Evolutionary conservation across 1,140 invertebrate species (phyloP).

Genomic region (Sesamia nonagrioides): DNA sequence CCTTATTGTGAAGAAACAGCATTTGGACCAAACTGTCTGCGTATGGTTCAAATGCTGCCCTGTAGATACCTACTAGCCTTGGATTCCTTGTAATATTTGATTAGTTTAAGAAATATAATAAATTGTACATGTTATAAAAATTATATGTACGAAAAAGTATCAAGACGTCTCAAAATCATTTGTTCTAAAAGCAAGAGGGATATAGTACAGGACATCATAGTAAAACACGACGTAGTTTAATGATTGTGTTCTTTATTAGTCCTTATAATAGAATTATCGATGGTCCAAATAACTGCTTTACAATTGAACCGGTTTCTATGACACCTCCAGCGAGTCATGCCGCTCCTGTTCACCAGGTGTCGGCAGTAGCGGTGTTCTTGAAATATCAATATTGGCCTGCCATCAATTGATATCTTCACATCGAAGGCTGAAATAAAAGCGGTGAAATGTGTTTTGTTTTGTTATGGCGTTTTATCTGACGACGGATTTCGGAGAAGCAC

Average conservation of each 20-base stretch:
- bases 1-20: too few relatives aligned
- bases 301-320: slow-evolving; percentile 8
- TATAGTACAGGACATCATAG: too few relatives aligned
- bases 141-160: too few relatives aligned
- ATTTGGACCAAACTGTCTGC: too few relatives aligned
- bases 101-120: too few relatives aligned
- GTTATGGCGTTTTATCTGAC: not conserved
- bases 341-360: slow-evolving; percentile 1
- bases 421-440: not conserved
- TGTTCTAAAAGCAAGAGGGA: too few relatives aligned
- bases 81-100: too few relatives aligned
- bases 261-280: not conserved
- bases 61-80: too few relatives aligned
- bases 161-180: too few relatives aligned
- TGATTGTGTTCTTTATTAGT: not conserved
- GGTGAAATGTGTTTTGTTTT: not conserved
- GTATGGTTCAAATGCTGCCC: too few relatives aligned
- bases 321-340: slow-evolving; percentile 35
- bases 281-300: slow-evolving; percentile 28
- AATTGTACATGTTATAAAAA: too few relatives aligned
- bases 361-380: not conserved
- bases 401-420: not conserved
- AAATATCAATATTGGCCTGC: not conserved
- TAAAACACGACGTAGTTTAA: not conserved
- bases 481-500: too few relatives aligned